Base-by-base conservation (phyloP, 2,113 vertebrate genomes). In the Eleginops maclovinus region DNA sequence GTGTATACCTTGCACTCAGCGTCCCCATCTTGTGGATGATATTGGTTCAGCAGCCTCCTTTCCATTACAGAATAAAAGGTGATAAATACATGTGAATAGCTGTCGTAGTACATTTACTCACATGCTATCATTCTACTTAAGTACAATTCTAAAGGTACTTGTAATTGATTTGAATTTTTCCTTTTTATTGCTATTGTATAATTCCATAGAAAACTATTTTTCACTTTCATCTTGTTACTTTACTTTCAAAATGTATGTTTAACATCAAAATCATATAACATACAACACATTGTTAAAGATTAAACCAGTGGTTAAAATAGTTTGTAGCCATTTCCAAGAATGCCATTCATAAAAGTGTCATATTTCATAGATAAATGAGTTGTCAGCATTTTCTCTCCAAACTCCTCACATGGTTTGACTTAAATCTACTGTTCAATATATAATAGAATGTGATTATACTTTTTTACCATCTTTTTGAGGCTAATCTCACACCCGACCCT, bases 1-100 rank as follows among this genome's bases (percentile, higher is more conserved):
- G 62, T 28, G 22, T 47, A 8, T 14, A 24, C 41, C 44, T 17
- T 46, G 41, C 16, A 28, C 43, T 28, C 44, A 49, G 16, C 44
- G n/a, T 44, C 62, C 28, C 44, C 62, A 65, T n/a, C 62, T 65
- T 49, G 62, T 65, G 62, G 28, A 9, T 49, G 31, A 36, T 36
- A 36, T 36, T 36, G 31, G 21, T 46, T 4, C 2, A 6, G 22
- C 22, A 41, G 31, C 31, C 58, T 59, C 28, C 16, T 59, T 31
- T 24, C 14, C 13, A 17, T 4, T n/a, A 10, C 61, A 31, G 16
- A 65, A 28, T 47, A 19, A 19, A 16, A 6, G 24, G 31, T 36
- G 31, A 36, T 14, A 17, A 19, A 28, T 12, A 49, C 24, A 24
- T 24, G 9, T 43, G 59, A 41, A 21, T 6, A 21, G 12, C 4